A percentile compares a stretch with the other conserved stretches of the same genome.
Conservation (phyloP, 1,140 invertebrate species). For the Sitodiplosis mosellana region DNA sequence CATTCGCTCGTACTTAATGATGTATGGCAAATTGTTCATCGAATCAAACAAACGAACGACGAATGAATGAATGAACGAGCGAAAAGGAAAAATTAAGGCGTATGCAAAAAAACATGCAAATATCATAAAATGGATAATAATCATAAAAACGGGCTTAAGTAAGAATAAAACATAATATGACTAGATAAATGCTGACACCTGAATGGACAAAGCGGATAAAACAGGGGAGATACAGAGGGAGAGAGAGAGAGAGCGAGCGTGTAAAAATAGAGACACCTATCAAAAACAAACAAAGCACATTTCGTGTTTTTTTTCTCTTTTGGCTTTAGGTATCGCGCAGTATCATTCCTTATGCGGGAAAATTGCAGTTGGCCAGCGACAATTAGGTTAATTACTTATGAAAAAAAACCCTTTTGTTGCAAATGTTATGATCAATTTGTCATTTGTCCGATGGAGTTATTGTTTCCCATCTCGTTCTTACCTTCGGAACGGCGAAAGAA, state of each 20-base stretch:
- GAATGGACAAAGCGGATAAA: constrained; percentile 1
- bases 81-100: not conserved
- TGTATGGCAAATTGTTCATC: no score
- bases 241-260: not conserved
- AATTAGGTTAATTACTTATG: not conserved
- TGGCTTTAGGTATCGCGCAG: no score
- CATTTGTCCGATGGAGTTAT: no score
- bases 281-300: constrained; percentile 4
- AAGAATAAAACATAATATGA: not conserved
- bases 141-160: not conserved
- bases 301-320: not conserved
- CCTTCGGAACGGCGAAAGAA: constrained; percentile 82
- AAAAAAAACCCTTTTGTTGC: no score
- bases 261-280: constrained; percentile 2
- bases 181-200: not conserved
- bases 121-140: not conserved
- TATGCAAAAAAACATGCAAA: not conserved
- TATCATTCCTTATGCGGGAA: no score
- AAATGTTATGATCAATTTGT: no score
- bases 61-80: not conserved
- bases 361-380: not conserved
- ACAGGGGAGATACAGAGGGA: no score
- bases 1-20: no score
- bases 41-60: no score
- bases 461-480: no score